phyloP scores from a whole-genome alignment of 2,113 vertebrate genomes.

The Melospiza georgiana region DNA sequence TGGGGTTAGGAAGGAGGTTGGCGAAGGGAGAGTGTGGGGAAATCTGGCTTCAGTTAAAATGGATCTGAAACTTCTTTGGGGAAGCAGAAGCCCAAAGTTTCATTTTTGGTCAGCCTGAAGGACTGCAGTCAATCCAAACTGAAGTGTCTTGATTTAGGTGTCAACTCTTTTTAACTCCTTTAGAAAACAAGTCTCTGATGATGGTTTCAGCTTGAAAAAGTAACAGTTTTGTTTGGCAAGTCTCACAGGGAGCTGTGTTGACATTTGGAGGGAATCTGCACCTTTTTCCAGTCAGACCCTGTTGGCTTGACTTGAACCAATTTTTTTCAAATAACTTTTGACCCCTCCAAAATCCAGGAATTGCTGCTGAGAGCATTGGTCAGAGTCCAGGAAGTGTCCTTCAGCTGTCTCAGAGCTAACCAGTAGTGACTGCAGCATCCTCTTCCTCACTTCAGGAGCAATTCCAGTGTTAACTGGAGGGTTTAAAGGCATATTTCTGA shows the following conservation, averaged over 20 bases:
- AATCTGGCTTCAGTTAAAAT: constrained; percentile 22
- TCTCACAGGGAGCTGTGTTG: not conserved
- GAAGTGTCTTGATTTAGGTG: not conserved
- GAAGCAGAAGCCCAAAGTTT: not conserved
- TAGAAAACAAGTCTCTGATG: not conserved
- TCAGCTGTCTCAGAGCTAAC: not conserved
- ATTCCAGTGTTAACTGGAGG: not conserved
- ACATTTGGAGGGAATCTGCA: not conserved
- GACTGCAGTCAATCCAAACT: not conserved
- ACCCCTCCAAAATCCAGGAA: not conserved
- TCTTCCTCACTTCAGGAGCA: not conserved
- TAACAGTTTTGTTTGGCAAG: constrained; percentile 27
- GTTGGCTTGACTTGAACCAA: not conserved
- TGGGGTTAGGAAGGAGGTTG: constrained; percentile 30
- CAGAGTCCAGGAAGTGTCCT: not conserved
- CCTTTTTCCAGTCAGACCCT: not conserved
- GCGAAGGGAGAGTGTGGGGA: not conserved
- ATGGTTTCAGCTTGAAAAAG: not conserved
- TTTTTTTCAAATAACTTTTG: not conserved
- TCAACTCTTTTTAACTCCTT: not conserved
- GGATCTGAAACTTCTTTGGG: not conserved
- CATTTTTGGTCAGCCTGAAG: not conserved
- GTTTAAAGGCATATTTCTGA: not conserved
- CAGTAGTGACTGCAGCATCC: not conserved
- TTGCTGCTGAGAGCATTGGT: not conserved